Evolutionary conservation across 2,113 vertebrate species (phyloP).

Genomic region (Sprattus sprattus): DNA sequence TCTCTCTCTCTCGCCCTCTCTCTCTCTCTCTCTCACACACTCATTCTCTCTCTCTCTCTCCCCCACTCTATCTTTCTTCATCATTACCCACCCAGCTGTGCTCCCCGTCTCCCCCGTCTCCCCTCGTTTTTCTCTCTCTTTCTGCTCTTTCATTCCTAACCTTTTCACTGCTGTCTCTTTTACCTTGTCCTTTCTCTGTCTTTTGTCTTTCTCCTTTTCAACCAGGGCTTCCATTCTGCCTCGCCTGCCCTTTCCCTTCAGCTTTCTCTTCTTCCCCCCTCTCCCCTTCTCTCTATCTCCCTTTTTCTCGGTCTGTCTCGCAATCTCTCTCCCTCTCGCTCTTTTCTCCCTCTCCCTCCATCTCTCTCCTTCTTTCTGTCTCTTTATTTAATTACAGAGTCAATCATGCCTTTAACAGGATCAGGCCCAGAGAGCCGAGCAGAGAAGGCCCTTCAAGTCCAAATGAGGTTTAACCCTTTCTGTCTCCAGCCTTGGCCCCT

Average conservation of each 20-base stretch:
- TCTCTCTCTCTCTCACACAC: neutral
- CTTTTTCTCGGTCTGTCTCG: neutral
- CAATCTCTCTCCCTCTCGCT: neutral
- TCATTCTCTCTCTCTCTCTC: neutral
- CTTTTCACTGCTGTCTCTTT: slow-evolving; percentile 17
- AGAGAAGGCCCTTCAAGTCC: slow-evolving; percentile 57
- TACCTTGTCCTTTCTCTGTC: neutral
- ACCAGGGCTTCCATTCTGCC: neutral
- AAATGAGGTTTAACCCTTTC: slow-evolving; percentile 59
- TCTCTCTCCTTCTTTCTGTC: slow-evolving; percentile 36
- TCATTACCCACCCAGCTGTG: slow-evolving; percentile 15
- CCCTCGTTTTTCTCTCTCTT: neutral
- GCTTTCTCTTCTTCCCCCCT: neutral
- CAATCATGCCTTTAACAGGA: slow-evolving; percentile 62
- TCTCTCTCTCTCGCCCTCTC: neutral
- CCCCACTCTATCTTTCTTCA: slow-evolving; percentile 27
- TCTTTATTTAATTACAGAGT: slow-evolving; percentile 65
- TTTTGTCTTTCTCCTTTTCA: slow-evolving; percentile 3
- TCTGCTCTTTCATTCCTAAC: slow-evolving; percentile 25
- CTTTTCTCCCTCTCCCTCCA: slow-evolving; percentile 2
- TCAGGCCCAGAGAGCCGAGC: slow-evolving; percentile 37
- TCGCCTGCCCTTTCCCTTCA: neutral
- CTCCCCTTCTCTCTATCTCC: neutral
- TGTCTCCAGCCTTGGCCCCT: slow-evolving; percentile 54
- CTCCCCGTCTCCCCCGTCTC: neutral